Base-by-base conservation (phyloP, 2,888 invertebrate genomes). In the Calliopum simillimum region DNA sequence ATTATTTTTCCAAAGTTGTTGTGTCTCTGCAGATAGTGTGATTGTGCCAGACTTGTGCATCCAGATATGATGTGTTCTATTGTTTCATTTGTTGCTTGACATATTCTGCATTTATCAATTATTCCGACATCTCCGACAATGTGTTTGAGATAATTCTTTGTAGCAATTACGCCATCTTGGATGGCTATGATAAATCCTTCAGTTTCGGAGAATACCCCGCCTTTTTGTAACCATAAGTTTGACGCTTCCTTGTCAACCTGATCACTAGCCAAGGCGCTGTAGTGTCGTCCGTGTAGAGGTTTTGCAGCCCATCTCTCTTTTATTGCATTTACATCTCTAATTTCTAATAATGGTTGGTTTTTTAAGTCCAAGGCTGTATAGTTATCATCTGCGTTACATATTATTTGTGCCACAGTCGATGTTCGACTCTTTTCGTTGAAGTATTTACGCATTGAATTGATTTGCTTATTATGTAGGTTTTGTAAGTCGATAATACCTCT, bases 401-500 rank as follows among this genome's bases (percentile, higher is more conserved):
- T 51, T 44, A 49, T 44, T 51, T 16, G 55, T 6, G 41, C 41
- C 11, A 70, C 19, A n/a, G 13, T 41, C 6, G 58, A 58, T 46
- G 49, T 70, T 49, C 47, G 47, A 4, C 33, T 16, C 16, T 53
- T 53, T n/a, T 11, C 11, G 16, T 53, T 2, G 44, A 43, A 16
- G 67, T 16, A 0, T 19, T 51, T 21, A 6, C 66, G 21, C 2
- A 71, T 44, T 46, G 68, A 65, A 21, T 64, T 13, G 41, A 69
- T 61, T 25, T 69, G 69, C 23, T 71, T 71, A 25, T 69, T 55
- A 65, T 71, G 61, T 6, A 69, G n/a, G 19, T 13, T 47, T 61
- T 69, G 66, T 8, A 69, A 55, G 49, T 69, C 69, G 33, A 62
- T 68, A 14, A 67, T 11, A 4, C 69, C 69, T 67, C 63, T 69